A percentile compares a stretch with the other conserved stretches of the same genome.
phyloP scores from a whole-genome alignment of 2,888 invertebrate genomes.

The Synergus gifuensis region DNA sequence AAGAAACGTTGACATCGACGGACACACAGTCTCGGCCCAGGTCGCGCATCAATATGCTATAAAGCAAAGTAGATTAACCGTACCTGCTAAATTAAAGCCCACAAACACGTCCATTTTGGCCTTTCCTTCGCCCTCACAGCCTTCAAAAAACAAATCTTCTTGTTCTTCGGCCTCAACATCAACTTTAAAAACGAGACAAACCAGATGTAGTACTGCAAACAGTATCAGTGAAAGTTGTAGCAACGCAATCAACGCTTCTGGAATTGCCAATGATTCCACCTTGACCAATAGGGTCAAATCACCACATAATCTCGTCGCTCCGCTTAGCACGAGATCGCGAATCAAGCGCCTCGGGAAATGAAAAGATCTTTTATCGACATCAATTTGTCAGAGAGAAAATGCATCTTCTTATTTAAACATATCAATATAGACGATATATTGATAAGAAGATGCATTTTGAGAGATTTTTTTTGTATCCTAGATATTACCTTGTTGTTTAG shows the following conservation, averaged over 20 bases:
- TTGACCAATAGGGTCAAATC: slow-evolving; percentile 72
- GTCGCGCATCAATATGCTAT: slow-evolving; percentile 71
- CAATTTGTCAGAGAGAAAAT: slow-evolving; percentile 1
- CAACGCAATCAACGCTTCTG: slow-evolving; percentile 10
- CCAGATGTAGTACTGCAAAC: slow-evolving; percentile 41
- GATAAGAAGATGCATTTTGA: background rate
- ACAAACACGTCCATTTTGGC: slow-evolving; percentile 41
- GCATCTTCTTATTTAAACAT: background rate
- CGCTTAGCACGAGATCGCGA: slow-evolving; percentile 72
- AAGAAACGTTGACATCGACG: slow-evolving; percentile 75
- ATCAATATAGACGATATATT: background rate
- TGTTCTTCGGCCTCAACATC: slow-evolving; percentile 42
- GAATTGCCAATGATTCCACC: slow-evolving; percentile 53
- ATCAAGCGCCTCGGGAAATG: slow-evolving; percentile 74
- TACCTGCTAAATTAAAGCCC: slow-evolving; percentile 68
- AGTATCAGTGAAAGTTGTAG: slow-evolving; percentile 14
- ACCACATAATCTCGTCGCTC: slow-evolving; percentile 68
- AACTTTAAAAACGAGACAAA: slow-evolving; percentile 51
- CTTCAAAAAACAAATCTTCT: slow-evolving; percentile 44
- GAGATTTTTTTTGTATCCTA: no score
- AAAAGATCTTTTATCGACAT: slow-evolving; percentile 46
- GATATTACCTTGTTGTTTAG: background rate
- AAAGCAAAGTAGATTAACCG: slow-evolving; percentile 68
- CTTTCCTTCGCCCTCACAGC: slow-evolving; percentile 49
- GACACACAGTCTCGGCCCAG: slow-evolving; percentile 72